These are phyloP conservation scores for Orchestia grillus DNA, from an alignment of 1,140 invertebrate genomes.

Conservation along the genomic window DNA sequence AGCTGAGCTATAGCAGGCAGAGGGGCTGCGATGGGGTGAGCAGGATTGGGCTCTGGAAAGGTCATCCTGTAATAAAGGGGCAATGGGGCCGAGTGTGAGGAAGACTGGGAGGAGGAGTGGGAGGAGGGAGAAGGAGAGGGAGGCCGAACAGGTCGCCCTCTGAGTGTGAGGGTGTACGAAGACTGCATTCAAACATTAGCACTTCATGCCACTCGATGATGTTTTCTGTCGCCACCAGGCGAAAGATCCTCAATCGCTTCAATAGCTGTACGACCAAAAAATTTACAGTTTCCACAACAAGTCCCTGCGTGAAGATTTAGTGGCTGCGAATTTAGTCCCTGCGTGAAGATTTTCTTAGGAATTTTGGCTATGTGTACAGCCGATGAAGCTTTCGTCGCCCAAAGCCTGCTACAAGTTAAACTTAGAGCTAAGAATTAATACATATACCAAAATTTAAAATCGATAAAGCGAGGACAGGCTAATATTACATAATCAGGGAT, in stretches of 20 bases:
- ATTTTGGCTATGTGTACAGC: too few relatives aligned
- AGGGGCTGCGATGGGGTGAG: not conserved
- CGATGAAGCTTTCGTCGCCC: too few relatives aligned
- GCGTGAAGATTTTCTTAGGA: too few relatives aligned
- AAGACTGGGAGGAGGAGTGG: not conserved
- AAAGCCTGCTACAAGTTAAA: too few relatives aligned
- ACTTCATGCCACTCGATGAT: not conserved
- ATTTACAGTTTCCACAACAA: not conserved
- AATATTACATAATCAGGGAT: too few relatives aligned
- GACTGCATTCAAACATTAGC: constrained; percentile 12
- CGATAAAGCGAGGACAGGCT: too few relatives aligned
- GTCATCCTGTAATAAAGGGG: constrained; percentile 13
- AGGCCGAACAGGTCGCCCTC: not conserved
- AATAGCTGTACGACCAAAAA: not conserved
- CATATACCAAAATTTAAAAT: too few relatives aligned
- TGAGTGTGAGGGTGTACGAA: constrained; percentile 14
- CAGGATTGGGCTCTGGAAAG: constrained; percentile 11
- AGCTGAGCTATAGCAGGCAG: constrained; percentile 11
- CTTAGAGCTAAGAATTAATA: too few relatives aligned
- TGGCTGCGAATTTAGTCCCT: too few relatives aligned
- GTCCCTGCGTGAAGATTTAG: too few relatives aligned
- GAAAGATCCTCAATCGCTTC: not conserved
- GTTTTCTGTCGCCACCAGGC: not conserved
- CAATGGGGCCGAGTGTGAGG: constrained; percentile 49
- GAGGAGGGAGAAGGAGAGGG: constrained; percentile 29